Evolutionary conservation across 2,888 invertebrate genomes (phyloP).

Genomic region (Lycophotia porphyrea): DNA sequence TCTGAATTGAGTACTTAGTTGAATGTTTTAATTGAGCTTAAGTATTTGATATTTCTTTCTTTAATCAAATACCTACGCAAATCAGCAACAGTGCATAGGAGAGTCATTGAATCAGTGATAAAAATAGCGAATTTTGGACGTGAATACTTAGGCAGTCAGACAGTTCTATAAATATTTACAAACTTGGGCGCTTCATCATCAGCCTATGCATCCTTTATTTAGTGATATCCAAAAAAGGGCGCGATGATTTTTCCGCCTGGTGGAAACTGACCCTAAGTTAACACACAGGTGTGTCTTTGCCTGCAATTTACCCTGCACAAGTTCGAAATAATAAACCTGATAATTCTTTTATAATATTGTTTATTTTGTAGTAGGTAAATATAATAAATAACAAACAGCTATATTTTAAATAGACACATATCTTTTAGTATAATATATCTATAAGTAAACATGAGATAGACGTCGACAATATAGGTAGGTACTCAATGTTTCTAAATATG

Average conservation of each 20-base stretch:
- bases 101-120: too few species aligned
- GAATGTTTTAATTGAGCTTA: too few species aligned
- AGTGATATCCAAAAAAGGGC: not conserved
- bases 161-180: too few species aligned
- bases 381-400: conserved; percentile 40
- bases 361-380: conserved; percentile 44
- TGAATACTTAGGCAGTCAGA: too few species aligned
- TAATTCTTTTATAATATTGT: conserved; percentile 14
- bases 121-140: too few species aligned
- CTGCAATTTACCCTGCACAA: not conserved
- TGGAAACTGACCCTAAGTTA: not conserved
- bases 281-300: not conserved
- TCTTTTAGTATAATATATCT: not conserved
- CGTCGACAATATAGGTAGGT: not conserved
- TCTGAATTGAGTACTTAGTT: not conserved
- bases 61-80: too few species aligned
- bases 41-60: too few species aligned
- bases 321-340: conserved; percentile 31
- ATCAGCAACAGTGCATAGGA: too few species aligned
- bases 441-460: conserved; percentile 25
- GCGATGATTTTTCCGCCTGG: not conserved
- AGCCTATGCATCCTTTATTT: too few species aligned
- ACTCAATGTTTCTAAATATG: not conserved
- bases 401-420: conserved; percentile 51
- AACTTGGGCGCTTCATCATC: too few species aligned